Evolutionary conservation across 2,797 vertebrate species (phyloP), one percentile per base, ranked within the genome.

Genomic region (Vipera ursinii): DNA sequence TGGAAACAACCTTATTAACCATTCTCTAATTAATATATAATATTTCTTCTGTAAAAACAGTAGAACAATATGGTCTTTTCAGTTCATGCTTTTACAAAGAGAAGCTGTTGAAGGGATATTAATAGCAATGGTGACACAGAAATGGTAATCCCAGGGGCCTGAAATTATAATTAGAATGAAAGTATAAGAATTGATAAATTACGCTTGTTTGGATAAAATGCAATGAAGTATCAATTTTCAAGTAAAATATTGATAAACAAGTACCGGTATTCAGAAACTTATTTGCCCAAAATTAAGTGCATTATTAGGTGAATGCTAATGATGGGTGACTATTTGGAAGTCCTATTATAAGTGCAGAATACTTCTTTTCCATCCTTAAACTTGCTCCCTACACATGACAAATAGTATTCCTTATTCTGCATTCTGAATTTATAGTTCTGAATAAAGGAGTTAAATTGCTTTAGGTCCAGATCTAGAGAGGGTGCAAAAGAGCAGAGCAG

Each of bases 1-100:
- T 51, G 32, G 88, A 60, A 63, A 48, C 10, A 48, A 26, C 15
- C 48, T 91, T 91, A 91, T 93, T 93, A 93, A 88, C 26, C 14
- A 65, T 53, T 32, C 32, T 63, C 69, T 85, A 38, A 51, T 69
- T 91, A 24, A 9, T 32, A 63, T 61, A 63, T 73, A 38, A 69
- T 69, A 69, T 28, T 82, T 44, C 61, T 93, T 73, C 44, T 90
- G 44, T 60, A 59, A 88, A 78, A 88, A 6, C 32, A 20, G 28
- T 78, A 51, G 2, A 88, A 10, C 5, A 17, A 28, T 82, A 60
- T 22, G 82, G 44, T 4, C 7, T 78, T 55, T 57, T 22, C 26
- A 88, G 57, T 88, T 88, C 53, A 88, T 56, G 10, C 1, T 88
- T 59, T 22, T 24, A 59, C 82, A 51, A 14, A 57, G 8, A 65